These are phyloP conservation scores for Tetragonula clypearis DNA, from an alignment of 1,140 invertebrate genomes.

Conservation along the genomic window DNA sequence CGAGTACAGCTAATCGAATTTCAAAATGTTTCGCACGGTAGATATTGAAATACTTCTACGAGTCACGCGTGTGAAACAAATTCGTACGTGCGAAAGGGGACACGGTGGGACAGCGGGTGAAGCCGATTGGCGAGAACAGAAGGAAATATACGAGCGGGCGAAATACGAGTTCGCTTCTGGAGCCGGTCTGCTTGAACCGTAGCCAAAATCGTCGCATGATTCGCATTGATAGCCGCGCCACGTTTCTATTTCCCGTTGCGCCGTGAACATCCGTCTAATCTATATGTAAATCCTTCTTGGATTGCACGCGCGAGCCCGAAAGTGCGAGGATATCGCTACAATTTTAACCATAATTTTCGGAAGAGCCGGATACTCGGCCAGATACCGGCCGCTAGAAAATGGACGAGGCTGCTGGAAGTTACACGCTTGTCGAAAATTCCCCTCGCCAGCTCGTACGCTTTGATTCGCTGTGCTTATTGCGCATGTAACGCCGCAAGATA, in stretches of 20 bases:
- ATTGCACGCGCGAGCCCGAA: not conserved
- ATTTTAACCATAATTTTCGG: constrained; percentile 22
- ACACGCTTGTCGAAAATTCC: not conserved
- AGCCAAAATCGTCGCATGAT: constrained; percentile 70
- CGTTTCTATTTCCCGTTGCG: constrained; percentile 59
- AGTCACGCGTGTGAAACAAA: not conserved
- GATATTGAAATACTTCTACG: not conserved
- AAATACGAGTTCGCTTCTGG: constrained; percentile 40
- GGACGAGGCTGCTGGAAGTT: not conserved
- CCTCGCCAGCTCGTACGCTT: not conserved
- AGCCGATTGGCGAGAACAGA: constrained; percentile 10
- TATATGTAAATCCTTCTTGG: constrained; percentile 70
- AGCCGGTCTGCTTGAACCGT: constrained; percentile 62
- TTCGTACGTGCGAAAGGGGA: not conserved
- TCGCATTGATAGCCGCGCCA: constrained; percentile 58
- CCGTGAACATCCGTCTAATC: constrained; percentile 62
- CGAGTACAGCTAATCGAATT: no score
- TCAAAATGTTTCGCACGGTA: no score
- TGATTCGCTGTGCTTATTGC: not conserved
- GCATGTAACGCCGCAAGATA: not conserved
- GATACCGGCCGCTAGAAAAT: not conserved
- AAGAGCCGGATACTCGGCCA: no score
- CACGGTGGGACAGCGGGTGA: no score
- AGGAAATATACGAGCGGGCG: constrained; percentile 15
- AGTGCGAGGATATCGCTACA: not conserved